Conservation (phyloP, 2,113 vertebrate genomes). For the Phylloscopus whistleri region DNA sequence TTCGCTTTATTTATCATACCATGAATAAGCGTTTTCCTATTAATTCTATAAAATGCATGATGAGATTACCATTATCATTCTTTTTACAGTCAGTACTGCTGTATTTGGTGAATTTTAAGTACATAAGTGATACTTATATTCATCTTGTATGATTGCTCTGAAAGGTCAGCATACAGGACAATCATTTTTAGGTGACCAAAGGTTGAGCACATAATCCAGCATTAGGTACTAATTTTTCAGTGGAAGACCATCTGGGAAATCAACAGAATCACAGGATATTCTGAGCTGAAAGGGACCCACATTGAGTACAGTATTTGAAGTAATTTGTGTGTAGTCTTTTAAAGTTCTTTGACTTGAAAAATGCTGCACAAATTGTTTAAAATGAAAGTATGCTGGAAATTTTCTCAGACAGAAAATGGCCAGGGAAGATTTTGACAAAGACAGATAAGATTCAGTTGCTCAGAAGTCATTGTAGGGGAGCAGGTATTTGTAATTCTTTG, state of each 20-base stretch:
- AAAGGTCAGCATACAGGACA: neutral
- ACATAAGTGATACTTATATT: neutral
- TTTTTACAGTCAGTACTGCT: neutral
- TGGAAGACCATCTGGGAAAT: neutral
- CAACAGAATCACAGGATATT: neutral
- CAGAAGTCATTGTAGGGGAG: neutral
- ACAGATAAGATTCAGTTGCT: neutral
- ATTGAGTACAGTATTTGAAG: neutral
- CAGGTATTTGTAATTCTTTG: neutral
- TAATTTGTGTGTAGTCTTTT: neutral
- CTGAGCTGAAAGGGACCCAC: neutral
- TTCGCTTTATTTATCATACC: neutral
- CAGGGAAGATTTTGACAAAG: neutral
- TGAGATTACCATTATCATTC: neutral
- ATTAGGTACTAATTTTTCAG: neutral
- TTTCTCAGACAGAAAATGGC: neutral
- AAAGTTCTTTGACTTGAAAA: neutral
- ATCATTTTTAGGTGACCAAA: neutral
- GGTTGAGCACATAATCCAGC: neutral
- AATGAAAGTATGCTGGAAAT: neutral
- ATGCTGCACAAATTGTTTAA: neutral
- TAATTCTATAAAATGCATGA: neutral
- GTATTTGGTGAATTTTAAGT: neutral
- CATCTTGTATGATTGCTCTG: neutral
- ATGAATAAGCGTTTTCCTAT: neutral